These are phyloP conservation scores for Pseudorasbora parva DNA, from an alignment of 2,113 vertebrate genomes.

Conservation along the genomic window DNA sequence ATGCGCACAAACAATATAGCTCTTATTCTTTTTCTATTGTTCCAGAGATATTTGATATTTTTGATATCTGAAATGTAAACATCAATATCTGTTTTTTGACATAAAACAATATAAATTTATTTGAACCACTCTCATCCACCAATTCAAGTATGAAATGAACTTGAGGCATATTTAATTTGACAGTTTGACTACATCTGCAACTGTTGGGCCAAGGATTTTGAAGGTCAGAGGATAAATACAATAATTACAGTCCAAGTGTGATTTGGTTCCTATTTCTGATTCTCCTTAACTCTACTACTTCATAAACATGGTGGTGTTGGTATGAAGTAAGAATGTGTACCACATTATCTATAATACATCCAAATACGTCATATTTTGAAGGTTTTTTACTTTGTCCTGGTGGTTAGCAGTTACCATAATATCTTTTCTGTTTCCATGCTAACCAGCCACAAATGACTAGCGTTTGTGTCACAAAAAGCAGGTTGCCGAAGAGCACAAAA, in stretches of 20 bases:
- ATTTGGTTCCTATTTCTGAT: background rate
- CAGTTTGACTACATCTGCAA: background rate
- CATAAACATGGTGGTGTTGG: background rate
- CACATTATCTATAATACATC: background rate
- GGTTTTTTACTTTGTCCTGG: background rate
- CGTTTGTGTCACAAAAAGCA: background rate
- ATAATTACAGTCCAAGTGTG: background rate
- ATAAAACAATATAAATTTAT: background rate
- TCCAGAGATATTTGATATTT: background rate
- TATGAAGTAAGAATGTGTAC: background rate
- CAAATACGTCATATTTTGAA: background rate
- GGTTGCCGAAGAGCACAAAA: conserved; percentile 11
- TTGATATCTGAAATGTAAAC: background rate
- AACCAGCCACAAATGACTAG: background rate
- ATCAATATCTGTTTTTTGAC: too few relatives aligned
- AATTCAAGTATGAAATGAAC: background rate
- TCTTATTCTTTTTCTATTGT: background rate
- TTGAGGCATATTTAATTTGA: background rate
- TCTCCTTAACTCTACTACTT: background rate
- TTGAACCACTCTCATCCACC: background rate
- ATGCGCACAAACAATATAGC: background rate
- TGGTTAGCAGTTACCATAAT: background rate
- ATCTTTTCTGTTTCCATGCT: background rate
- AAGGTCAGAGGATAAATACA: background rate
- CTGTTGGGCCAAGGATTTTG: too few relatives aligned